Conservation (phyloP, 2,888 invertebrate species). For the Agrochola macilenta region DNA sequence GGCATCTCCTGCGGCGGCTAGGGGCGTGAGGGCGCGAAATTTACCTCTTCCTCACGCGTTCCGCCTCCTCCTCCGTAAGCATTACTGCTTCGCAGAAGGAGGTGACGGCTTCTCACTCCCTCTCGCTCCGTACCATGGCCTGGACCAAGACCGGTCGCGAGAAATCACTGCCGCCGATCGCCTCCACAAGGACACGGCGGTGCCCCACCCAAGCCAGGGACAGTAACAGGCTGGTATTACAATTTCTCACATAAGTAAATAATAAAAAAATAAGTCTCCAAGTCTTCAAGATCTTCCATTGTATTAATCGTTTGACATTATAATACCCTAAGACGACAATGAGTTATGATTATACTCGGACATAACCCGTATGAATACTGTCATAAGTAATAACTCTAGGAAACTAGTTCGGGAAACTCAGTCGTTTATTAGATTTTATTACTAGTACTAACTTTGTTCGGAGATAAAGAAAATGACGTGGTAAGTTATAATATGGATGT, state of each 20-base stretch:
- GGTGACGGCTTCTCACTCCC: too few species aligned
- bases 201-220: too few species aligned
- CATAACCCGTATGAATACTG: constrained; percentile 16
- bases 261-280: not conserved
- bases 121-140: too few species aligned
- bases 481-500: not conserved
- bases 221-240: too few species aligned
- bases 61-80: too few species aligned
- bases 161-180: too few species aligned
- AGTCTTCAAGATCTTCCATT: not conserved
- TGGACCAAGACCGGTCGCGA: too few species aligned
- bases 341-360: constrained; percentile 35
- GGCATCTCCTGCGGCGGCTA: too few species aligned
- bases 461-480: constrained; percentile 25
- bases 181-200: too few species aligned
- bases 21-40: too few species aligned
- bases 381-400: not conserved
- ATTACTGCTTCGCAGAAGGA: too few species aligned
- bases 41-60: too few species aligned
- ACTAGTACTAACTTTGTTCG: constrained; percentile 5
- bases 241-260: not conserved
- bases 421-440: constrained; percentile 46
- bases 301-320: constrained; percentile 17
- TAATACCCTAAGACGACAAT: constrained; percentile 7
- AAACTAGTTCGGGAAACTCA: constrained; percentile 4